Evolutionary conservation across 2,888 invertebrate species (phyloP).

Genomic region (Syritta pipiens): DNA sequence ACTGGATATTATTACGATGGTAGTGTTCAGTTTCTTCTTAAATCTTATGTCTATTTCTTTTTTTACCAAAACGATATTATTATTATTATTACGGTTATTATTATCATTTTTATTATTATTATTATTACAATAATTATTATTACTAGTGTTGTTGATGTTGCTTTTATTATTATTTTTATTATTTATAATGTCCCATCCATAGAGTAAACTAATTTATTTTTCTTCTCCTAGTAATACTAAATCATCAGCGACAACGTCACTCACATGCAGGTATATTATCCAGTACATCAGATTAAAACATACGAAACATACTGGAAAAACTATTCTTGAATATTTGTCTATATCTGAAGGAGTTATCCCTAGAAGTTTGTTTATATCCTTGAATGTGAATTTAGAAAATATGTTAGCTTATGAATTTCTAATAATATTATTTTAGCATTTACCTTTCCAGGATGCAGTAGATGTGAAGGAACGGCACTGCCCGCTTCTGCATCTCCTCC

Average conservation of each 20-base stretch:
- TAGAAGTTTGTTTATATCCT: constrained; percentile 93
- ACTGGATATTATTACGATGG: constrained; percentile 59
- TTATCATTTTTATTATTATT: constrained; percentile 3
- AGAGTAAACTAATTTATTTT: constrained; percentile 80
- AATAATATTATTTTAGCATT: too few species aligned
- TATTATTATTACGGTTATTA: constrained; percentile 5
- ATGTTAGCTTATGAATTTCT: too few species aligned
- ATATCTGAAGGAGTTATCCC: constrained; percentile 98
- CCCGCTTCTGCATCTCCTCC: constrained; percentile 81
- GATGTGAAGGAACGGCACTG: constrained; percentile 83
- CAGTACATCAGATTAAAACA: constrained; percentile 99
- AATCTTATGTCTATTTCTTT: constrained; percentile 25
- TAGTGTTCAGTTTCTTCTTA: constrained; percentile 53
- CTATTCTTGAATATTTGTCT: constrained; percentile 98
- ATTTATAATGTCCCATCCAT: too few species aligned
- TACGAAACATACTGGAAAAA: constrained; percentile 98
- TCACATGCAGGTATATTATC: constrained; percentile 97
- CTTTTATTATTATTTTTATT: not conserved
- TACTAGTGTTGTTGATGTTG: constrained; percentile 8
- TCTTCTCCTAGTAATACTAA: constrained; percentile 89
- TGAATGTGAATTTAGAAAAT: constrained; percentile 64
- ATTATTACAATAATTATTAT: not conserved
- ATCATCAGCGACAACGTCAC: constrained; percentile 96
- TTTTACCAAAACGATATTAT: constrained; percentile 50
- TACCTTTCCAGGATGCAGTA: constrained; percentile 92